phyloP scores from a whole-genome alignment of 2,888 invertebrate genomes.

The Xanthostigma xanthostigma region DNA sequence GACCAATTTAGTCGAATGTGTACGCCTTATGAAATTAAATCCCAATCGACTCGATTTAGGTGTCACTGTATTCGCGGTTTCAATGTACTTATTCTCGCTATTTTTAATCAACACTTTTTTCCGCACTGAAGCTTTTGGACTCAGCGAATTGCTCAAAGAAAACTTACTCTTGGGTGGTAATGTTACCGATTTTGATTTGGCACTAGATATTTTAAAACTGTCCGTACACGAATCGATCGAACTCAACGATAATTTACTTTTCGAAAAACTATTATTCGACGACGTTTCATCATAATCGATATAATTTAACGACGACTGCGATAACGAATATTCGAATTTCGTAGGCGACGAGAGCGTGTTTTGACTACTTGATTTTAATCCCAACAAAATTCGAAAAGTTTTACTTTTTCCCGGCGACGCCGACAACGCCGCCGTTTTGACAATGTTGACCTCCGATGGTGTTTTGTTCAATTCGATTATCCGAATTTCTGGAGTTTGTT shows the following conservation, averaged over 20 bases:
- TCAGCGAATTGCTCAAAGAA: conserved; percentile 4
- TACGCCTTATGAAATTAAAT: conserved; percentile 50
- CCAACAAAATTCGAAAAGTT: background rate
- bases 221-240: no score
- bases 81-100: conserved; percentile 6
- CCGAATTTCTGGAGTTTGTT: no score
- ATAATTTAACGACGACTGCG: background rate
- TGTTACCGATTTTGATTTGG: conserved; percentile 6
- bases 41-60: conserved; percentile 23
- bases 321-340: background rate
- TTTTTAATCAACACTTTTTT: conserved; percentile 1
- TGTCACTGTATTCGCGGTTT: conserved; percentile 11
- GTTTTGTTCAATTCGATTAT: background rate
- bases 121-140: conserved; percentile 4
- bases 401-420: background rate
- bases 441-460: background rate
- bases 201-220: background rate
- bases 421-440: background rate
- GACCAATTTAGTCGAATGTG: conserved; percentile 56
- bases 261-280: no score
- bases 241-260: no score
- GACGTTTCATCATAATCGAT: no score
- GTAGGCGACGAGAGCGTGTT: background rate
- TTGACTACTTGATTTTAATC: background rate
- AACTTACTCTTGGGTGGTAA: conserved; percentile 8